These are phyloP conservation scores for Trematocara zebra DNA, from an alignment of 2,113 vertebrate genomes.

Conservation along the genomic window DNA sequence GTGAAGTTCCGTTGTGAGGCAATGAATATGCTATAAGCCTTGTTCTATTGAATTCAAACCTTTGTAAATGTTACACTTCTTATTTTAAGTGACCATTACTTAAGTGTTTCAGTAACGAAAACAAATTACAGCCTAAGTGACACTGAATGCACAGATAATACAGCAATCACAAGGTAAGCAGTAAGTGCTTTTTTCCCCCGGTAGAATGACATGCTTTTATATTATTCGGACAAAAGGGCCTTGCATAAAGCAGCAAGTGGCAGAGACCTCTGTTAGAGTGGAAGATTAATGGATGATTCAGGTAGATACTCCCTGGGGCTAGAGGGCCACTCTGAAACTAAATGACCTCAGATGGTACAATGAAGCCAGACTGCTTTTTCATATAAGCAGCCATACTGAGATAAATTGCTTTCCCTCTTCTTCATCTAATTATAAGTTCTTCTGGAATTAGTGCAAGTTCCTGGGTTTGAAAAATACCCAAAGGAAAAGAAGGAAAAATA, in stretches of 20 bases:
- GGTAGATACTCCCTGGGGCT: slow-evolving; percentile 14
- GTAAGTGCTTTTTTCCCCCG: not conserved
- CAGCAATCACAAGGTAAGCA: not conserved
- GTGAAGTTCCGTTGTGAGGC: not conserved
- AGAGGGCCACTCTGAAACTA: slow-evolving; percentile 12
- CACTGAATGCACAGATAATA: not conserved
- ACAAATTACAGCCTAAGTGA: slow-evolving; percentile 7
- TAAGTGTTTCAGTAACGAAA: not conserved
- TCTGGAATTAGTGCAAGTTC: slow-evolving; percentile 7
- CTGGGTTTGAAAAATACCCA: not conserved
- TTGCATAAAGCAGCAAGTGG: slow-evolving; percentile 2
- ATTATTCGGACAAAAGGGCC: not conserved
- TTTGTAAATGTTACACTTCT: not conserved
- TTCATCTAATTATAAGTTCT: not conserved
- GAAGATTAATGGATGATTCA: slow-evolving; percentile 48
- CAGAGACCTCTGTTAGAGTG: not conserved
- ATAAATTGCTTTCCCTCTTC: slow-evolving; percentile 6
- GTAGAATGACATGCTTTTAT: not conserved
- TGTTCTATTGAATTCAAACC: not conserved
- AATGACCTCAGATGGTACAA: slow-evolving; percentile 41
- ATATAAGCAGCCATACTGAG: not conserved
- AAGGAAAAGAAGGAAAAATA: not conserved
- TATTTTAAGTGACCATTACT: not conserved
- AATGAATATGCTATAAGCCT: not conserved
- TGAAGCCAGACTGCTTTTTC: slow-evolving; percentile 16